Conservation (phyloP, 92 coral and sea anemone genomes). For the Paramuricea clavata region DNA sequence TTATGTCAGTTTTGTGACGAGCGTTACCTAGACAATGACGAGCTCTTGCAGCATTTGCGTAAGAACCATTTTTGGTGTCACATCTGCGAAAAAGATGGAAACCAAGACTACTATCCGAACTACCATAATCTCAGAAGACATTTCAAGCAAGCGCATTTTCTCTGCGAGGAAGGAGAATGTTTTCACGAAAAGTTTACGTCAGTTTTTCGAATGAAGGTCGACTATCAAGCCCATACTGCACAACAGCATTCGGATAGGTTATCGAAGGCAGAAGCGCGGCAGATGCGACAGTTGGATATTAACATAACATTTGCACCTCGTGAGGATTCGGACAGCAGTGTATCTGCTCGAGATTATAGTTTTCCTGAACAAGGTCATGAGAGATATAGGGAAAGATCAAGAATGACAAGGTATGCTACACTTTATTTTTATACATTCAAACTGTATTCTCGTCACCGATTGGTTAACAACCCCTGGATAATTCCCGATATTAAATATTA, state of each 20-base stretch:
- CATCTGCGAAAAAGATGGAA: constrained; percentile 91
- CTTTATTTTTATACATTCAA: too few species aligned
- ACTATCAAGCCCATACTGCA: constrained; percentile 90
- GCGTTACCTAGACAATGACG: constrained; percentile 92
- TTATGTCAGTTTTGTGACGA: constrained; percentile 90
- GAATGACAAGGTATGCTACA: constrained; percentile 55
- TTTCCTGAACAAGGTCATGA: constrained; percentile 70
- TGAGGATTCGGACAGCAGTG: constrained; percentile 65
- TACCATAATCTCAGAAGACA: constrained; percentile 78
- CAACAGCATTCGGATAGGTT: constrained; percentile 79
- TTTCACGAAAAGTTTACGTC: constrained; percentile 82
- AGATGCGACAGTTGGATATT: constrained; percentile 91
- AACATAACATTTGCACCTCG: constrained; percentile 84
- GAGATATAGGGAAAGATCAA: constrained; percentile 60
- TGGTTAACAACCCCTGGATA: too few species aligned
- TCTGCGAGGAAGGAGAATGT: constrained; percentile 96
- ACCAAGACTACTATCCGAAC: constrained; percentile 80
- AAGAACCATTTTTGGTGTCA: constrained; percentile 98
- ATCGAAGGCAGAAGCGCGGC: constrained; percentile 92
- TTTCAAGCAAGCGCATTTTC: constrained; percentile 82
- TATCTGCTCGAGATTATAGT: constrained; percentile 77
- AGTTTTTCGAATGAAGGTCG: constrained; percentile 92
- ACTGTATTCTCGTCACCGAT: too few species aligned
- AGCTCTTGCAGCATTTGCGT: constrained; percentile 86
- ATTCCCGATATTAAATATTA: too few species aligned